Base-by-base conservation (phyloP, 2,888 invertebrate species). In the Ochropleura plecta region DNA sequence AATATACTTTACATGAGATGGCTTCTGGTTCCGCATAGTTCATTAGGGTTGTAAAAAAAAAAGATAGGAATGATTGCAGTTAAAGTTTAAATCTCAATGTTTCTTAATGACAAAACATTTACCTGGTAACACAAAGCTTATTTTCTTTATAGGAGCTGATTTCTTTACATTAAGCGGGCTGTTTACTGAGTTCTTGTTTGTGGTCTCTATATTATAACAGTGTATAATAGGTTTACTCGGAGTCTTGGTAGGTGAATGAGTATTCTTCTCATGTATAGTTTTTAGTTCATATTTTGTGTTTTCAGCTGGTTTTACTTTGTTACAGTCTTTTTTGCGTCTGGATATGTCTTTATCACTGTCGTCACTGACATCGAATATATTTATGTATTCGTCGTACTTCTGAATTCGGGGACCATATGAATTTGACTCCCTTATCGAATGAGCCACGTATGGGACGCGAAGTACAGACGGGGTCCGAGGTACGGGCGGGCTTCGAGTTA, bases 61-160 rank as follows among this genome's bases (percentile, higher is more conserved):
- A 12, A 40, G 18, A 8, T 16, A n/a, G 16, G 16, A 48, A 7
- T 66, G 5, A n/a, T 8, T 66, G 30, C 5, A 46, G 42, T 10
- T 57, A 48, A 7, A 9, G 44, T 18, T 18, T 46, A 10, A 10
- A 20, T 66, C 1, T 51, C 9, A 6, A 67, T 18, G 18, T 70
- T 46, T 53, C 9, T 55, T 42, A 62, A 67, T 49, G 14, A 18
- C 0, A 44, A 48, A 70, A 9, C 42, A 62, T 65, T 71, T 76
- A 62, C 86, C 75, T 66, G 72, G 67, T 44, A 73, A 5, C 14
- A 63, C 44, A 51, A 74, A 64, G 18, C 53, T 48, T 30, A 81
- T 48, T 59, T 82, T 77, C 70, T 78, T 85, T 2, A 78, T 65
- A 51, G 80, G 85, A 44, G 57, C 16, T 1, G 77, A 46, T 69